phyloP scores from a whole-genome alignment of 2,888 invertebrate genomes.

The Lithophane socia region DNA sequence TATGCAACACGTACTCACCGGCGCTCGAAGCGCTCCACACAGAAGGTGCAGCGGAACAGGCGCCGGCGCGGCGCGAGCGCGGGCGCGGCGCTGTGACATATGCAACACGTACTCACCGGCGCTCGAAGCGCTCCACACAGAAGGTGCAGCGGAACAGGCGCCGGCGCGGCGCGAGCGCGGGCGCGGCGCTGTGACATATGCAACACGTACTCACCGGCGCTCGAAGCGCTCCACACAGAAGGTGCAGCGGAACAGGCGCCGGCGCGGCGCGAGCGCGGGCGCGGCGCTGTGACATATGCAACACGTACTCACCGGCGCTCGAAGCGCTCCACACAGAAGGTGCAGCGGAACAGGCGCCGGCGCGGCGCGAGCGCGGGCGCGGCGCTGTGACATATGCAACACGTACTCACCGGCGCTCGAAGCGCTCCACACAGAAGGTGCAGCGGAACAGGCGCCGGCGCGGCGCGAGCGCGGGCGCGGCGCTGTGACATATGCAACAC shows the following conservation, averaged over 20 bases:
- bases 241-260: slow-evolving; percentile 54
- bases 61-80: slow-evolving; percentile 71
- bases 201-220: too few species aligned
- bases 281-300: slow-evolving; percentile 32
- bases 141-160: too few species aligned
- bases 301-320: slow-evolving; percentile 75
- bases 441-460: too few species aligned
- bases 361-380: slow-evolving; percentile 64
- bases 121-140: too few species aligned
- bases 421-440: too few species aligned
- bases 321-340: slow-evolving; percentile 86
- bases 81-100: slow-evolving; percentile 37
- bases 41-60: slow-evolving; percentile 87
- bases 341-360: slow-evolving; percentile 84
- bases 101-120: too few species aligned
- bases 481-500: too few species aligned
- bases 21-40: slow-evolving; percentile 85
- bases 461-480: too few species aligned
- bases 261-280: slow-evolving; percentile 67
- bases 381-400: slow-evolving; percentile 30
- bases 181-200: too few species aligned
- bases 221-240: too few species aligned
- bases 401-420: too few species aligned
- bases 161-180: too few species aligned
- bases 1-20: slow-evolving; percentile 58